Evolutionary conservation across 2,888 invertebrate genomes (phyloP), one percentile per base, ranked within the genome.

Genomic region (Hirtodrosophila trivittata): DNA sequence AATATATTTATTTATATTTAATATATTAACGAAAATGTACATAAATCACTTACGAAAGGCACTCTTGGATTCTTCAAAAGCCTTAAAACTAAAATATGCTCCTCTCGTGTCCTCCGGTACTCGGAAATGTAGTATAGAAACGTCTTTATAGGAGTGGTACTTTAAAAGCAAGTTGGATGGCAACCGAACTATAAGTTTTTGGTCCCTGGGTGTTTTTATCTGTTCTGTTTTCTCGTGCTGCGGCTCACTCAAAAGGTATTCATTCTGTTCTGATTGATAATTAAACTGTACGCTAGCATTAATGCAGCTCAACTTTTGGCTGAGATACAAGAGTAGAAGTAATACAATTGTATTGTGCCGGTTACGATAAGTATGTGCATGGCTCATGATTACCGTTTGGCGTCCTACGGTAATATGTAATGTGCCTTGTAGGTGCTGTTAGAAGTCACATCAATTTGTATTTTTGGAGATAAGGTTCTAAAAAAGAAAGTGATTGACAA

Each of bases 81-180:
- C 90, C 74, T 91, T 91, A 71, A 91, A 91, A 35, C 87, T 90
- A 66, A 91, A 91, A 65, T 86, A 89, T 12, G 92, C 93, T 14
- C 90, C 89, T 14, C 90, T 88, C 0, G 92, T 89, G 77, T 92
- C 92, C 35, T 91, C 89, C 14, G 93, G 93, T 32, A 93, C 90
- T 50, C 90, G 90, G 89, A 92, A 93, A 83, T 93, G 93, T 47
- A 93, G 88, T 59, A 93, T 91, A 25, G 93, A 92, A 25, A 93
- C 92, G 87, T 93, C 92, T 77, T 92, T 92, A 77, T 93, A 93
- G 12, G 92, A 91, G 42, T 91, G 90, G 67, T 92, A 93, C 72
- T 92, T 92, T 42, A 90, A 89, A 30, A 92, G 87, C 8, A 91
- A 88, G 66, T 92, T 92, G 49, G 91, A 89, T 62, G 92, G 92